A percentile compares a stretch with the other conserved stretches of the same genome.
Conservation (phyloP, 2,888 invertebrate species). For the Drosophila nigricruria region DNA sequence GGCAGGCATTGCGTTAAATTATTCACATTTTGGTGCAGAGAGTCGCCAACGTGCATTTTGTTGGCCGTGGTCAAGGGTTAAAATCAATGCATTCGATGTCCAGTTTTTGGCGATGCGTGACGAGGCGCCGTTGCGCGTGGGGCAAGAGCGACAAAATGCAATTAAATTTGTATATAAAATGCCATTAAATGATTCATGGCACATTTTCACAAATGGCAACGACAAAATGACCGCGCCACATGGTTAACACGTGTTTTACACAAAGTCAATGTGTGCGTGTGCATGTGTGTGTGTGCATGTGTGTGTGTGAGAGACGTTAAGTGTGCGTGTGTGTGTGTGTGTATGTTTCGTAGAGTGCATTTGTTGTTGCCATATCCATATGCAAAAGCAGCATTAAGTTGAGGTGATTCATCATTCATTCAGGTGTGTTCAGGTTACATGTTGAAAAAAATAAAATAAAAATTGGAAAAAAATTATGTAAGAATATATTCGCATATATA, state of each 20-base stretch:
- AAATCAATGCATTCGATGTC: conserved; percentile 59
- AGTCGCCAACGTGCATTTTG: conserved; percentile 50
- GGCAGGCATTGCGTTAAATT: conserved; percentile 74
- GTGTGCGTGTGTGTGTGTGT: conserved; percentile 17
- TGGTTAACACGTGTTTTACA: conserved; percentile 73
- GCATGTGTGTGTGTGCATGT: conserved; percentile 7
- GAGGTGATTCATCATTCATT: conserved; percentile 42
- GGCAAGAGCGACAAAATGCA: conserved; percentile 60
- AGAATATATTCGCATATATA: conserved; percentile 25
- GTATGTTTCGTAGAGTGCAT: conserved; percentile 50
- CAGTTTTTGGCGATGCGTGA: conserved; percentile 49
- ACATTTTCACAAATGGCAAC: conserved; percentile 66
- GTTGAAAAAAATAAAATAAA: conserved; percentile 9
- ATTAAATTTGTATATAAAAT: conserved; percentile 72
- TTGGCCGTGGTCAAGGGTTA: conserved; percentile 54
- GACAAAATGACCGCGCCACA: conserved; percentile 67
- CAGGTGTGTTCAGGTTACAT: conserved; percentile 44
- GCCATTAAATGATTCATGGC: conserved; percentile 71
- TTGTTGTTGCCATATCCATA: conserved; percentile 46
- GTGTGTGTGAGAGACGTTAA: conserved; percentile 9
- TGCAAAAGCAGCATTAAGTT: conserved; percentile 37
- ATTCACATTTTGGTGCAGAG: conserved; percentile 79
- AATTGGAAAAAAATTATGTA: conserved; percentile 17
- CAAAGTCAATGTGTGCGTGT: conserved; percentile 39
- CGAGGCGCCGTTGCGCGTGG: conserved; percentile 5